phyloP scores from a whole-genome alignment of 2,797 vertebrate species.

The Typhlichthys eigenmanni region DNA sequence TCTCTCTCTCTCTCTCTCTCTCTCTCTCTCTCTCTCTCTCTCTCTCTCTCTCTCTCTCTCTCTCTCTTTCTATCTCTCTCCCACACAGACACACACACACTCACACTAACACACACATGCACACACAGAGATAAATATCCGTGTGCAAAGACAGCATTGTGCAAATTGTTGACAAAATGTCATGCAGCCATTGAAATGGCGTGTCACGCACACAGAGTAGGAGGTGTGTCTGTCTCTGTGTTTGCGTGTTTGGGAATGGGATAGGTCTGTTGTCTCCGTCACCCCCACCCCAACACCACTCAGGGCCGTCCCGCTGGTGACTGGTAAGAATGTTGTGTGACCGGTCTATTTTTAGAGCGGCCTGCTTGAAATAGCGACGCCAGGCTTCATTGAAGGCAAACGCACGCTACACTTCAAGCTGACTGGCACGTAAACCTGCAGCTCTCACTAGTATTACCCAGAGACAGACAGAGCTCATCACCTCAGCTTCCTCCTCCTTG shows the following conservation, averaged over 20 bases:
- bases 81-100: too few relatives aligned
- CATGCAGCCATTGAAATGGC: background rate
- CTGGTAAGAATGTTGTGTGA: constrained; percentile 81
- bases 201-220: constrained; percentile 20
- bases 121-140: too few relatives aligned
- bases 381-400: constrained; percentile 86
- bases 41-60: too few relatives aligned
- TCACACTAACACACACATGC: too few relatives aligned
- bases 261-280: background rate
- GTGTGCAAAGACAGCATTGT: background rate
- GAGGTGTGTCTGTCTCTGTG: background rate
- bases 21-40: too few relatives aligned
- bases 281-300: constrained; percentile 18
- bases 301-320: constrained; percentile 73
- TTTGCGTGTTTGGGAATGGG: too few relatives aligned
- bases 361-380: constrained; percentile 79
- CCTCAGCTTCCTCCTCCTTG: too few relatives aligned
- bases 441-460: constrained; percentile 22
- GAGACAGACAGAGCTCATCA: constrained; percentile 1
- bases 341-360: constrained; percentile 89
- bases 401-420: constrained; percentile 61
- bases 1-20: too few relatives aligned
- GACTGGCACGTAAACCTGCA: constrained; percentile 38
- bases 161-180: background rate
- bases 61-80: too few relatives aligned